Evolutionary conservation across 2,797 vertebrate genomes (phyloP).

Genomic region (Pseudopleuronectes americanus): DNA sequence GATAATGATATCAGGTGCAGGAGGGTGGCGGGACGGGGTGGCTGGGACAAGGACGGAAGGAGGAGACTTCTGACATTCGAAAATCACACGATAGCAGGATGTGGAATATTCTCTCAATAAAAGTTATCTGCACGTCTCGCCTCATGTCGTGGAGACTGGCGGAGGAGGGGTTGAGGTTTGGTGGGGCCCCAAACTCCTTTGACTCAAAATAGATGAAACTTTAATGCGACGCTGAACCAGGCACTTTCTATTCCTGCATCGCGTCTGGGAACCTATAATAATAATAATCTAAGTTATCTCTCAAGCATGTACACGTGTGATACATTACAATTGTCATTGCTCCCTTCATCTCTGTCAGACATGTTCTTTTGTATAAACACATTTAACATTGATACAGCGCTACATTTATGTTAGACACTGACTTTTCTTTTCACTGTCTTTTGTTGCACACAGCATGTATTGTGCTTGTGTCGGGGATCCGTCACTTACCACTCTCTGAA

Average conservation of each 20-base stretch:
- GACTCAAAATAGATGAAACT: not conserved
- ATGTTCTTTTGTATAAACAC: too few species aligned
- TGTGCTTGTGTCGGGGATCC: too few species aligned
- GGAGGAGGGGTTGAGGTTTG: not conserved
- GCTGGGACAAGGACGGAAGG: conserved; percentile 27
- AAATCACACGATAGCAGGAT: conserved; percentile 21
- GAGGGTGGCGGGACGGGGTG: conserved; percentile 30
- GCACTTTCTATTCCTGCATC: not conserved
- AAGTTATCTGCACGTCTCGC: not conserved
- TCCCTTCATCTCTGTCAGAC: too few species aligned
- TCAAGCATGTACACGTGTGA: too few species aligned
- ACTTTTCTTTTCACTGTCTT: too few species aligned
- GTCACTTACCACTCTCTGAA: too few species aligned
- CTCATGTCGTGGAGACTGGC: not conserved
- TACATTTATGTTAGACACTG: too few species aligned
- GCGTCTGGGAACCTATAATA: not conserved
- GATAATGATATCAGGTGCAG: conserved; percentile 69
- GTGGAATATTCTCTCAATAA: conserved; percentile 5
- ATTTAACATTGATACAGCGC: too few species aligned
- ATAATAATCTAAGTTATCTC: not conserved
- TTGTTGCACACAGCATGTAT: too few species aligned
- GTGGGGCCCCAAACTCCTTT: conserved; percentile 1
- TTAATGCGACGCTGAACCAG: not conserved
- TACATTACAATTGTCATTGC: too few species aligned
- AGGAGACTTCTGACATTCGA: conserved; percentile 62